These are phyloP conservation scores for Python bivittatus DNA, from an alignment of 2,113 vertebrate species.

Conservation along the genomic window DNA sequence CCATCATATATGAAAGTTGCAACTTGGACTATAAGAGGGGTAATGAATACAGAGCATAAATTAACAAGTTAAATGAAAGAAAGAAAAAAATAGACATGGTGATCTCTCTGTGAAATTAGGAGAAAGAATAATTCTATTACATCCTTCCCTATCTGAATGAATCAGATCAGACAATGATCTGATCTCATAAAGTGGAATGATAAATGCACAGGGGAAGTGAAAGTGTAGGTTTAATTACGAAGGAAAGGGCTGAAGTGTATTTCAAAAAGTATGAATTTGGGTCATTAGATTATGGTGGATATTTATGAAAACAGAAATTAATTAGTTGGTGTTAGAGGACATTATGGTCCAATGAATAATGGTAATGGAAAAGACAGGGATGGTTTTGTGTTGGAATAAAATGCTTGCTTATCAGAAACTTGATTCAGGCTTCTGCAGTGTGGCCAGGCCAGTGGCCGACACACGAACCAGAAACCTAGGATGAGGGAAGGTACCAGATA, in stretches of 20 bases:
- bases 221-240: neutral
- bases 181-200: neutral
- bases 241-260: neutral
- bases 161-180: neutral
- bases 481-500: too few relatives aligned
- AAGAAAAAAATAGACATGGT: neutral
- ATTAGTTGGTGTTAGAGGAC: neutral
- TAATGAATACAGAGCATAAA: neutral
- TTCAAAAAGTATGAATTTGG: neutral
- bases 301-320: neutral
- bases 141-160: neutral
- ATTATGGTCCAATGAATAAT: neutral
- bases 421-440: too few relatives aligned
- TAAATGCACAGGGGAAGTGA: neutral
- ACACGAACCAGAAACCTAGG: too few relatives aligned
- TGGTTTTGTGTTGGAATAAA: too few relatives aligned
- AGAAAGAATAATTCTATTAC: neutral
- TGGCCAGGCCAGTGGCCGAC: too few relatives aligned
- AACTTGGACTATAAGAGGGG: neutral
- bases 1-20: neutral
- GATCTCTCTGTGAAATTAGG: neutral
- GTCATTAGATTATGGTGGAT: neutral
- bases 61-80: neutral
- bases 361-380: neutral
- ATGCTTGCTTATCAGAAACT: too few relatives aligned